A percentile compares a stretch with the other conserved stretches of the same genome.
Conservation (phyloP, 2,113 vertebrate species). For the Anser brachyrhynchus region DNA sequence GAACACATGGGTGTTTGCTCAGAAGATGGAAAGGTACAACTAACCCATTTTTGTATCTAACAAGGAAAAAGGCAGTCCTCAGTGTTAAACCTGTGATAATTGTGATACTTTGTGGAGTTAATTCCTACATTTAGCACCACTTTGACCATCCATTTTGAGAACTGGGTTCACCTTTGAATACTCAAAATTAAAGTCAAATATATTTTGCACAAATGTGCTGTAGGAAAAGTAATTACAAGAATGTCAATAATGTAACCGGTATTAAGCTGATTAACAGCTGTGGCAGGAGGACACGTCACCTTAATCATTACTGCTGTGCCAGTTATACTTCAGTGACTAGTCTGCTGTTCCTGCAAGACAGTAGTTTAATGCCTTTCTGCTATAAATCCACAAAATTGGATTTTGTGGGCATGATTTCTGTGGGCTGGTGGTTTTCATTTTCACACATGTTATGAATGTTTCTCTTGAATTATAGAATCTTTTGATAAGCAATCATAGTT, state of each 20-base stretch:
- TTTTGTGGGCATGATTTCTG: conserved; percentile 83
- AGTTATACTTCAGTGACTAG: conserved; percentile 76
- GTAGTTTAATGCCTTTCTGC: conserved; percentile 77
- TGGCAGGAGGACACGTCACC: conserved; percentile 73
- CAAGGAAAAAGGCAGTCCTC: neutral
- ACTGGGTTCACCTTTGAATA: conserved; percentile 54
- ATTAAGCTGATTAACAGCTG: conserved; percentile 84
- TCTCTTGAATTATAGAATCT: conserved; percentile 83
- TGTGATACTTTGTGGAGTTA: neutral
- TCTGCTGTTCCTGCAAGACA: conserved; percentile 77
- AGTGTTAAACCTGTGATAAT: neutral
- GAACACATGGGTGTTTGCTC: conserved; percentile 97
- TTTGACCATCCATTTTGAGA: conserved; percentile 44
- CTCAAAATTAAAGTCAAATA: conserved; percentile 78
- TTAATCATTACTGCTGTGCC: conserved; percentile 79
- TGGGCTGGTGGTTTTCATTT: conserved; percentile 81
- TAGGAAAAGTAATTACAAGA: conserved; percentile 82
- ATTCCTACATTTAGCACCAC: neutral
- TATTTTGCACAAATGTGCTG: conserved; percentile 75
- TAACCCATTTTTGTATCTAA: neutral
- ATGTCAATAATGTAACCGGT: conserved; percentile 81
- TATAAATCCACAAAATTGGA: conserved; percentile 87
- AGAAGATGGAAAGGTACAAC: conserved; percentile 95
- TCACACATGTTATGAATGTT: conserved; percentile 81
- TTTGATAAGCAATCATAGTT: conserved; percentile 85